Evolutionary conservation across 2,113 vertebrate genomes (phyloP), one percentile per base, ranked within the genome.

Genomic region (Tetrax tetrax): DNA sequence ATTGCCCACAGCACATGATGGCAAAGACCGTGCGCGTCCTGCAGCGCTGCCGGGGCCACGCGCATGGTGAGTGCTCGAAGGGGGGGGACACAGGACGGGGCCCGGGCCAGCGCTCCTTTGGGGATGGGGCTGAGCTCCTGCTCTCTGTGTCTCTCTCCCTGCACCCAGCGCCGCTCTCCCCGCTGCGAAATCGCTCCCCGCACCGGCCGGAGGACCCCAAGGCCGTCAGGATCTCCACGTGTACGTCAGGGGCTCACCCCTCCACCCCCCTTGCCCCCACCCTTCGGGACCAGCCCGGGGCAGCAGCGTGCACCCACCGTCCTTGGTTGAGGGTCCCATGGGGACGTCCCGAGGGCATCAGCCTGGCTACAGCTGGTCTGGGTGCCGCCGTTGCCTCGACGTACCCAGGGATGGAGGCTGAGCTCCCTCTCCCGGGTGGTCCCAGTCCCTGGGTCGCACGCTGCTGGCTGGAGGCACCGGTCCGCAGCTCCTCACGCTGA

Each of bases 11-110:
- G 99, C 98, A 98, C 57, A 99, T 99, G 99, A 98, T 99, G 95
- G 99, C 99, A 80, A 99, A 98, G 95, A 99, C 99, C 0, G 95
- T 98, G 89, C 98, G 98, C 31, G 98, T 98, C 47, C 98, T 99
- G 47, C 98, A 98, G 83, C 98, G 89, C 38, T 99, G 99, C 96
- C 98, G 98, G 68, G 98, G 98, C 77, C 99, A 99, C 43, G 94
- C 98, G 4, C 98, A 98, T 0, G 98, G 99, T 99, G 91, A 97
- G 98, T 77, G 61, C 7, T 9, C 13, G 33, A 19, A 37, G 10
- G 9, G 41, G 21, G 27, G 45, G 22, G 28, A 33, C 4, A 7
- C 2, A 21, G 38, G 57, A 22, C 0, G 13, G 43, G n/a, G 38
- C 6, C 2, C 4, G 51, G 35, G 29, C 9, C 45, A 5, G 19